Evolutionary conservation across 2,797 vertebrate species (phyloP).

Genomic region (Liasis olivaceus): DNA sequence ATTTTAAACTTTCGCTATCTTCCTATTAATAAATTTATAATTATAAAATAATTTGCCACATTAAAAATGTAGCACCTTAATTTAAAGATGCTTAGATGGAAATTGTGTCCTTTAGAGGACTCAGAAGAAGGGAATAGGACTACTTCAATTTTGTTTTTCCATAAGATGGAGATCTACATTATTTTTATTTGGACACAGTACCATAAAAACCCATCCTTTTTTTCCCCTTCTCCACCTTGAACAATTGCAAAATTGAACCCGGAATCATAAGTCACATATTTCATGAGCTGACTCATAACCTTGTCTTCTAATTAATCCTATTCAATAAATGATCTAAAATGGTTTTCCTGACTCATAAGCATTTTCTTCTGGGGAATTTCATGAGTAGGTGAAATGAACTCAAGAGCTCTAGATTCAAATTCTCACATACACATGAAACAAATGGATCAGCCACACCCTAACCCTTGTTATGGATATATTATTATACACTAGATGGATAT

Average conservation of each 20-base stretch:
- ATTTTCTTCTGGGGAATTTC: background rate
- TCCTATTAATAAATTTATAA: background rate
- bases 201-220: conserved; percentile 36
- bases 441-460: background rate
- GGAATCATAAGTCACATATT: background rate
- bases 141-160: conserved; percentile 10
- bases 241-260: conserved; percentile 17
- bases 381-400: background rate
- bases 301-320: background rate
- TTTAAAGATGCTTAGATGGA: conserved; percentile 29
- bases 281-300: background rate
- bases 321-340: background rate
- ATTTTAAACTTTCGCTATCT: conserved; percentile 31
- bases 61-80: conserved; percentile 26
- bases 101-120: background rate
- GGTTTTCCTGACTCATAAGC: background rate
- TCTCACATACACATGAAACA: background rate
- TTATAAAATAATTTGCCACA: background rate
- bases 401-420: background rate
- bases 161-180: conserved; percentile 33
- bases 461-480: background rate
- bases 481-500: background rate
- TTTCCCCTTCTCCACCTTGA: conserved; percentile 12
- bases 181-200: conserved; percentile 49
- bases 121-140: conserved; percentile 1